phyloP scores from a whole-genome alignment of 2,113 vertebrate species.

The Haplochromis vanheusdeni region DNA sequence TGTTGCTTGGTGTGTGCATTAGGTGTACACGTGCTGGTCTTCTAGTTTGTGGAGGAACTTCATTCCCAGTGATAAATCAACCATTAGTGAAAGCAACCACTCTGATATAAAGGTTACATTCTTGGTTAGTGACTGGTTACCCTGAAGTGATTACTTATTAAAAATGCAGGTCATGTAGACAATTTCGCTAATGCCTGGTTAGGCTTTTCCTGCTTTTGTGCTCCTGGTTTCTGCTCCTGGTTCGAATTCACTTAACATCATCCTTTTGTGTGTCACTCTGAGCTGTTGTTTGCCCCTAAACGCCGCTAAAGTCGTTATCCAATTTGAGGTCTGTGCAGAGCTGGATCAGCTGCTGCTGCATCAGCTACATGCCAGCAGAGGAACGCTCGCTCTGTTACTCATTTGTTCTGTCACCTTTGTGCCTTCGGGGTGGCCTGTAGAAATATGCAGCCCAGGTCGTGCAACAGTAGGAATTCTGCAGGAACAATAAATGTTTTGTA shows the following conservation, averaged over 20 bases:
- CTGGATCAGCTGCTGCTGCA: slow-evolving; percentile 1
- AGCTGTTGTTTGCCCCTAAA: slow-evolving; percentile 39
- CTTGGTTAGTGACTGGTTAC: not conserved
- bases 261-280: not conserved
- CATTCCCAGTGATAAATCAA: not conserved
- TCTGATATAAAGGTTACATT: not conserved
- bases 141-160: not conserved
- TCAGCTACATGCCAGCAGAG: not conserved
- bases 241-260: not conserved
- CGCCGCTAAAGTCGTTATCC: slow-evolving; percentile 39
- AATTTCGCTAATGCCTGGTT: not conserved
- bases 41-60: not conserved
- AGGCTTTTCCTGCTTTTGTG: not conserved
- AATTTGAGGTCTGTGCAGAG: slow-evolving; percentile 7
- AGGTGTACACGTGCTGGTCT: not conserved
- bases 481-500: not conserved
- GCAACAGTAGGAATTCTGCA: not conserved
- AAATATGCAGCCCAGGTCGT: not conserved
- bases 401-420: not conserved
- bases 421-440: not conserved
- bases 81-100: not conserved
- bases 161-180: not conserved
- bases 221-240: not conserved
- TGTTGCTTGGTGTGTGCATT: not conserved
- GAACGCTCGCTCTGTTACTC: not conserved